Conservation (phyloP, 2,888 invertebrate genomes). For the Athetis lepigone region DNA sequence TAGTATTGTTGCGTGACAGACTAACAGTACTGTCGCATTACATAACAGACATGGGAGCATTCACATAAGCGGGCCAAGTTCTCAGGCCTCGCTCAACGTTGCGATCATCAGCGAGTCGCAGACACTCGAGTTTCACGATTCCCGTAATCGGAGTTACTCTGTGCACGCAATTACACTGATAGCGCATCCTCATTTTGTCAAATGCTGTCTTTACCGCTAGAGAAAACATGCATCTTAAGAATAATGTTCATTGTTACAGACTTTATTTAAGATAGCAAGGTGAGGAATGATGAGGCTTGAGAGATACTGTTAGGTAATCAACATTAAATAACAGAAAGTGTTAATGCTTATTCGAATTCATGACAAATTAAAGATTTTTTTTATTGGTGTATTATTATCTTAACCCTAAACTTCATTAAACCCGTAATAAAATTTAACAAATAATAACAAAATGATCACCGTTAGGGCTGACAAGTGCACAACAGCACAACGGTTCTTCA, state of each 20-base stretch:
- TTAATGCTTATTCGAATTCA: constrained; percentile 15
- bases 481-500: constrained; percentile 37
- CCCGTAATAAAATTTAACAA: background rate
- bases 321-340: constrained; percentile 29
- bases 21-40: constrained; percentile 83
- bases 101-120: constrained; percentile 76
- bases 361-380: background rate
- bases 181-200: constrained; percentile 66
- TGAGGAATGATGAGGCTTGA: constrained; percentile 25
- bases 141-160: constrained; percentile 76
- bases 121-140: constrained; percentile 72
- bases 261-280: constrained; percentile 24
- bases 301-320: constrained; percentile 24
- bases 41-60: constrained; percentile 84
- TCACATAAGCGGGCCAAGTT: constrained; percentile 79
- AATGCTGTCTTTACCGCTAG: constrained; percentile 46
- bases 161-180: constrained; percentile 77
- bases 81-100: constrained; percentile 71
- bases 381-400: background rate
- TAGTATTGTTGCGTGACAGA: constrained; percentile 84
- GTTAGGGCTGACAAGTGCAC: constrained; percentile 30
- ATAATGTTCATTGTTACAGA: constrained; percentile 28
- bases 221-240: constrained; percentile 34
- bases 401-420: background rate
- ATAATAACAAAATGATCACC: constrained; percentile 14